Evolutionary conservation across 2,888 invertebrate species (phyloP).

Genomic region (Chironomus tentans): DNA sequence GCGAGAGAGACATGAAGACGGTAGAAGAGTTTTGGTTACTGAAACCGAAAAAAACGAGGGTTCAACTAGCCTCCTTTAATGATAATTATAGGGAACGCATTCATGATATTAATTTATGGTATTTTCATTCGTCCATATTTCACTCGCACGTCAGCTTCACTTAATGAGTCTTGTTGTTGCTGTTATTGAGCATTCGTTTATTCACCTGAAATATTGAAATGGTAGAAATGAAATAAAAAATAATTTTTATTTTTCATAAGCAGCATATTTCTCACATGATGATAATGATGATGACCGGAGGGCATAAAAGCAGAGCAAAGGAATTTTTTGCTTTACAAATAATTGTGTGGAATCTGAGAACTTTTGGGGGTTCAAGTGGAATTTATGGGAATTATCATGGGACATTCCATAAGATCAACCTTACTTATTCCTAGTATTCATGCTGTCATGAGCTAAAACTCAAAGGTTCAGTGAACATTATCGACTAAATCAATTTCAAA

Average conservation of each 20-base stretch:
- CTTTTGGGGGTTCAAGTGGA: neutral
- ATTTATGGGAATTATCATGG: neutral
- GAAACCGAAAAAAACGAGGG: neutral
- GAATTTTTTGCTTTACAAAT: neutral
- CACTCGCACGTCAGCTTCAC: constrained; percentile 14
- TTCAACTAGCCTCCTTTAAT: constrained; percentile 13
- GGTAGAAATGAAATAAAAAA: neutral
- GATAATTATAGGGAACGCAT: constrained; percentile 15
- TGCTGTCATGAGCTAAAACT: too few relatives aligned
- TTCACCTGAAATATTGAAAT: constrained; percentile 17
- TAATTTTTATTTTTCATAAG: neutral
- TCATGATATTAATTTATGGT: constrained; percentile 18
- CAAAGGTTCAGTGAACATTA: too few relatives aligned
- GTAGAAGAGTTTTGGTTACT: neutral
- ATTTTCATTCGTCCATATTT: constrained; percentile 20
- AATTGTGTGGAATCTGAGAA: neutral
- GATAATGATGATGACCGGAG: constrained; percentile 1
- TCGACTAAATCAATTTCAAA: too few relatives aligned
- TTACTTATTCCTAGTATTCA: too few relatives aligned
- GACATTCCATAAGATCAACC: too few relatives aligned
- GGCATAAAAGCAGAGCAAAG: neutral
- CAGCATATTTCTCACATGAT: constrained; percentile 11
- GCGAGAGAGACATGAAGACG: too few relatives aligned
- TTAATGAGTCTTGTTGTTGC: neutral
- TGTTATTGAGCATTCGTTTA: neutral